Evolutionary conservation across 2,113 vertebrate genomes (phyloP).

Genomic region (Prochilodus magdalenae): DNA sequence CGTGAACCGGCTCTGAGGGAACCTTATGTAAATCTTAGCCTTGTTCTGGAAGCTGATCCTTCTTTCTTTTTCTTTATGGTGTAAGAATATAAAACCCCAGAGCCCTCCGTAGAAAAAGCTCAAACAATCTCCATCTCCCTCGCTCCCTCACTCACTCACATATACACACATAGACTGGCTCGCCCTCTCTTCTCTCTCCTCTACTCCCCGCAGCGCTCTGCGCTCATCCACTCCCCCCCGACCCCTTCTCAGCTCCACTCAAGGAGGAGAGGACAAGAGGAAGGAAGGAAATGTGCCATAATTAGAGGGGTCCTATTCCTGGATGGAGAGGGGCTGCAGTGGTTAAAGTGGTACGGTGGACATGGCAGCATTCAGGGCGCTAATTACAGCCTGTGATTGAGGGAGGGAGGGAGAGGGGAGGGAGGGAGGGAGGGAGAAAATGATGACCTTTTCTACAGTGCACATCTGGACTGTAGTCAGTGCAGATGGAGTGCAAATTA

Average conservation of each 20-base stretch:
- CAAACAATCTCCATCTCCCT: constrained; percentile 10
- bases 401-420: constrained; percentile 60
- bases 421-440: constrained; percentile 72
- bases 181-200: constrained; percentile 20
- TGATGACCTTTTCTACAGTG: constrained; percentile 67
- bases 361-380: constrained; percentile 55
- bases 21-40: constrained; percentile 47
- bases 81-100: constrained; percentile 44
- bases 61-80: constrained; percentile 25
- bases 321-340: constrained; percentile 5
- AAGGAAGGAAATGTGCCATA: constrained; percentile 50
- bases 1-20: background rate
- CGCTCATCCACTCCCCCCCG: constrained; percentile 26
- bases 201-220: constrained; percentile 11
- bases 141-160: background rate
- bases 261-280: constrained; percentile 22
- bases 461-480: constrained; percentile 62
- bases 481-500: constrained; percentile 29
- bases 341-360: constrained; percentile 4
- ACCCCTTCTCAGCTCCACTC: constrained; percentile 27
- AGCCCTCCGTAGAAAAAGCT: background rate
- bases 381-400: constrained; percentile 78
- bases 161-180: background rate
- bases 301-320: constrained; percentile 58
- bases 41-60: constrained; percentile 35